Conservation (phyloP, 2,888 invertebrate genomes). For the Rhagophthalmus giganteus region DNA sequence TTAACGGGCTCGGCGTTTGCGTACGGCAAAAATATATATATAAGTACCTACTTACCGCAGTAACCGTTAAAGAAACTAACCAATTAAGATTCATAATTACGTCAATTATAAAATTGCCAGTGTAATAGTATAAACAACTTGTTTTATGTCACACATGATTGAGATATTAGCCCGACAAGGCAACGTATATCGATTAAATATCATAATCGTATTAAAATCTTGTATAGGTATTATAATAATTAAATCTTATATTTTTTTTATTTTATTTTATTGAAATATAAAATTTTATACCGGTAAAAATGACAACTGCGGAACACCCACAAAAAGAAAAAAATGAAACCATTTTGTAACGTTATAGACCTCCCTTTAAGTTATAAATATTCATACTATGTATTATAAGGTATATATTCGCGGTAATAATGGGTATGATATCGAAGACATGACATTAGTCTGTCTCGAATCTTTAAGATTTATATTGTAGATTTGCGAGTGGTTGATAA, state of each 20-base stretch:
- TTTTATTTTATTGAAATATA: background rate
- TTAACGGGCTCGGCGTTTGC: too few relatives aligned
- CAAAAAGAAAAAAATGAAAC: slow-evolving; percentile 18
- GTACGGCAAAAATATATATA: too few relatives aligned
- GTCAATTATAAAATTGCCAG: slow-evolving; percentile 17
- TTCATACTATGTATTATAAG: slow-evolving; percentile 27
- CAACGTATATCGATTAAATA: slow-evolving; percentile 12
- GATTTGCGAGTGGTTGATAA: slow-evolving; percentile 23
- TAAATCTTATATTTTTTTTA: too few relatives aligned
- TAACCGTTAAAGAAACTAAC: slow-evolving; percentile 11
- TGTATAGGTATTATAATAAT: too few relatives aligned
- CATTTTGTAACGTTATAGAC: slow-evolving; percentile 20
- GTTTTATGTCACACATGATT: slow-evolving; percentile 15
- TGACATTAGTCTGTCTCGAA: slow-evolving; percentile 29
- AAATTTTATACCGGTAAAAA: slow-evolving; percentile 3
- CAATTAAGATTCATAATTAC: slow-evolving; percentile 19
- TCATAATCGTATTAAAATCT: too few relatives aligned
- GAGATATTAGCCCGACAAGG: slow-evolving; percentile 19
- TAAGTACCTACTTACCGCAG: too few relatives aligned
- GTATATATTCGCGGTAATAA: slow-evolving; percentile 28
- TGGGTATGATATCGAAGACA: slow-evolving; percentile 33
- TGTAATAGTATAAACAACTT: slow-evolving; percentile 13
- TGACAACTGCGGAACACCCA: slow-evolving; percentile 17
- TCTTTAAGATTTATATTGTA: slow-evolving; percentile 24
- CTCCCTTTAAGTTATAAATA: slow-evolving; percentile 36